Evolutionary conservation across 2,888 invertebrate genomes (phyloP).

Genomic region (Sinotaia quadrata): DNA sequence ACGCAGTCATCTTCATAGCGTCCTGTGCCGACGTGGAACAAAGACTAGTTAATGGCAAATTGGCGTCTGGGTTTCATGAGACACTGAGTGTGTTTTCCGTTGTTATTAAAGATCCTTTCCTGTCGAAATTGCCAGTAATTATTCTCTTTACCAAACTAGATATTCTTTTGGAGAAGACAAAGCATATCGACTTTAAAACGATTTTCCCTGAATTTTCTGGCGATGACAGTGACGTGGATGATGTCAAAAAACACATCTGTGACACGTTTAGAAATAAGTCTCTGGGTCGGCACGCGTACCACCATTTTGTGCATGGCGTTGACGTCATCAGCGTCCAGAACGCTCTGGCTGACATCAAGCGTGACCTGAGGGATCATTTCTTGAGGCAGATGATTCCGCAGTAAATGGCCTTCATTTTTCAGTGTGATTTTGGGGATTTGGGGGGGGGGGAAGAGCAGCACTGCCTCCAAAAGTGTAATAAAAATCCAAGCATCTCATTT

Average conservation of each 20-base stretch:
- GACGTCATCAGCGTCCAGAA: constrained; percentile 10
- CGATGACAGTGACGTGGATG: constrained; percentile 5
- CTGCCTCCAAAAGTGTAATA: too few relatives aligned
- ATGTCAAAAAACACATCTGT: constrained; percentile 13
- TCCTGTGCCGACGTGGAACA: constrained; percentile 17
- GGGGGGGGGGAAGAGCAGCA: too few relatives aligned
- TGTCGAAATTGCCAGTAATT: constrained; percentile 19
- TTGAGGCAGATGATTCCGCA: constrained; percentile 20
- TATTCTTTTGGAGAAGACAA: constrained; percentile 8
- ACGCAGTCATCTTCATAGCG: constrained; percentile 22
- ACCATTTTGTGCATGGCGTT: constrained; percentile 16
- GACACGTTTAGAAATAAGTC: constrained; percentile 1
- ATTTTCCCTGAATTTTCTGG: constrained; percentile 15
- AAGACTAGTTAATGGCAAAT: background rate
- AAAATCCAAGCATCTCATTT: too few relatives aligned
- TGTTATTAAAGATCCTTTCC: constrained; percentile 2
- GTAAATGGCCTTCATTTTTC: too few relatives aligned
- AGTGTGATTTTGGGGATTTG: too few relatives aligned
- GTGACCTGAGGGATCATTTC: constrained; percentile 21
- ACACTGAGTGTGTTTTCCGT: constrained; percentile 7
- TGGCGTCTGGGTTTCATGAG: constrained; percentile 12
- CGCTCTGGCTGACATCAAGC: constrained; percentile 15
- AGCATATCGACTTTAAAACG: constrained; percentile 4
- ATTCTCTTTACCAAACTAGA: constrained; percentile 26
- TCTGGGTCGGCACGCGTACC: constrained; percentile 8